These are phyloP conservation scores for Lasioglossum oenotherae DNA, from an alignment of 2,888 invertebrate genomes.

Conservation along the genomic window DNA sequence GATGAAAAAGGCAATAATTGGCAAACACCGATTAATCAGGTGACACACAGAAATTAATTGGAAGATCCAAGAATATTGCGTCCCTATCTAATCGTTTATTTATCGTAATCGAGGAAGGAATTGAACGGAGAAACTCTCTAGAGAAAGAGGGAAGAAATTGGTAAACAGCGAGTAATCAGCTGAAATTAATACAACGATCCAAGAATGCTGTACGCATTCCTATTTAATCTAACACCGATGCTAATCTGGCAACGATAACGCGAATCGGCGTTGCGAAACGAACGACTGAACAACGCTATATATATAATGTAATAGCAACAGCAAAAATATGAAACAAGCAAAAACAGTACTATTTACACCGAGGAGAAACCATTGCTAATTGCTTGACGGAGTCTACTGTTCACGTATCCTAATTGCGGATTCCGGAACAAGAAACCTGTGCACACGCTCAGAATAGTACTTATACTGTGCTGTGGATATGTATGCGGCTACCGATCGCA, in stretches of 20 bases:
- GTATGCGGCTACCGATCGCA: not conserved
- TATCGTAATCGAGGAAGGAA: not conserved
- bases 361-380: constrained; percentile 53
- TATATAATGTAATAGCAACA: constrained; percentile 18
- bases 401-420: constrained; percentile 19
- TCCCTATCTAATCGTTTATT: not conserved
- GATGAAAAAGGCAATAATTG: not conserved
- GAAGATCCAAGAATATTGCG: not conserved
- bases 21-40: too few relatives aligned
- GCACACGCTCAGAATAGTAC: constrained; percentile 11
- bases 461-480: not conserved
- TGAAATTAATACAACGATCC: constrained; percentile 58
- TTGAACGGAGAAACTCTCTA: not conserved
- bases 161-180: constrained; percentile 43
- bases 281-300: constrained; percentile 21
- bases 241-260: constrained; percentile 69
- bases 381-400: not conserved
- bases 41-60: too few relatives aligned
- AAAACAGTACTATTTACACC: constrained; percentile 12
- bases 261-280: not conserved
- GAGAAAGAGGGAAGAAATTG: constrained; percentile 28
- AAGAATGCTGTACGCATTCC: constrained; percentile 28
- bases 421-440: constrained; percentile 30
- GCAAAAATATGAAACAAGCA: not conserved
- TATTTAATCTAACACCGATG: constrained; percentile 76